Evolutionary conservation across 2,113 vertebrate species (phyloP).

Genomic region (Origma solitaria): DNA sequence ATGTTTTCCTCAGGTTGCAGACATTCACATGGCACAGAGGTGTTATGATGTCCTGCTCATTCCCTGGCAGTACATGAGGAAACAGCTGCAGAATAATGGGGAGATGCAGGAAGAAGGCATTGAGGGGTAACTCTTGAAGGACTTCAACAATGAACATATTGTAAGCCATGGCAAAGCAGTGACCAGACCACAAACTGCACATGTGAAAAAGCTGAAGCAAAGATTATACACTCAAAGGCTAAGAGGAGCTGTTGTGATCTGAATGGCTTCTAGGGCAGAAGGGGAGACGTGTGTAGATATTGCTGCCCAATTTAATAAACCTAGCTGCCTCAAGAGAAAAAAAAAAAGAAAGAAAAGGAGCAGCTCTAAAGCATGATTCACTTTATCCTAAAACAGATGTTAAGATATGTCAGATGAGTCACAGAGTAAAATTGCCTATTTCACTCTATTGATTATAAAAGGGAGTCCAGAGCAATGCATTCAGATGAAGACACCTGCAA

Average conservation of each 20-base stretch:
- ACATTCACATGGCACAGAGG: background rate
- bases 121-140: background rate
- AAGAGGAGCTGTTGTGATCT: background rate
- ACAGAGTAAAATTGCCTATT: slow-evolving; percentile 21
- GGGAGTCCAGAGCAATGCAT: background rate
- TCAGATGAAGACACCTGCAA: slow-evolving; percentile 22
- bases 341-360: background rate
- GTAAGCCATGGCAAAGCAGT: background rate
- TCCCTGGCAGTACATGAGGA: background rate
- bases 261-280: background rate
- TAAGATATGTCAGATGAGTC: slow-evolving; percentile 33
- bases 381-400: slow-evolving; percentile 18
- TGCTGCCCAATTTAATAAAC: background rate
- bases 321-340: background rate
- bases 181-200: background rate
- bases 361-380: slow-evolving; percentile 1
- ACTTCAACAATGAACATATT: background rate
- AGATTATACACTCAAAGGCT: background rate
- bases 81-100: background rate
- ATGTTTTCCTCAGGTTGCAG: background rate
- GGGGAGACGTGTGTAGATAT: background rate
- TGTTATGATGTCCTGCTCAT: background rate
- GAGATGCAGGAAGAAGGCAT: background rate
- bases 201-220: background rate
- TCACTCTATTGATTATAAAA: slow-evolving; percentile 20